A percentile compares a stretch with the other conserved stretches of the same genome.
phyloP scores from a whole-genome alignment of 2,113 vertebrate genomes.

The Colistium nudipinnis region DNA sequence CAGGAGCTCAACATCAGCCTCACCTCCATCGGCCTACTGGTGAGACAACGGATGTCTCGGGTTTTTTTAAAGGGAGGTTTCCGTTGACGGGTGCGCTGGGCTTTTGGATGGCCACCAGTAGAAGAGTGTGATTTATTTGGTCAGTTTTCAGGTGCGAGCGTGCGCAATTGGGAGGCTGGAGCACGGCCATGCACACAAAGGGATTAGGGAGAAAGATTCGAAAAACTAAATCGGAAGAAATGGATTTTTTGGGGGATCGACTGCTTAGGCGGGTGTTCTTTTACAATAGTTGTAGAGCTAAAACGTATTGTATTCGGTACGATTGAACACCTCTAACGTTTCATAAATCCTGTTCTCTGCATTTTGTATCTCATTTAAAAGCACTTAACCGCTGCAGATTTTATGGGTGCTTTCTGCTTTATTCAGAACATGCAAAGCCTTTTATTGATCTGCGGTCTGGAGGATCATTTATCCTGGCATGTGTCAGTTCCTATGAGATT shows the following conservation, averaged over 20 bases:
- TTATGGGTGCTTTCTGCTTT: slow-evolving; percentile 16
- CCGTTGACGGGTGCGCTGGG: no score
- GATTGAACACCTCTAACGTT: not conserved
- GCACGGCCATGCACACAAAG: no score
- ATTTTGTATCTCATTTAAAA: slow-evolving; percentile 28
- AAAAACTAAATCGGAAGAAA: no score
- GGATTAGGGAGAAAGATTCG: no score
- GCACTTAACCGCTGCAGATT: slow-evolving; percentile 23
- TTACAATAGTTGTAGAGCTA: not conserved
- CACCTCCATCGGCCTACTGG: slow-evolving; percentile 97
- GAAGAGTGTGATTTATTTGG: no score
- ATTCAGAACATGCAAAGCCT: slow-evolving; percentile 45
- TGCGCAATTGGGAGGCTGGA: no score
- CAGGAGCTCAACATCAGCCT: slow-evolving; percentile 99
- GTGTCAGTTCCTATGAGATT: slow-evolving; percentile 51
- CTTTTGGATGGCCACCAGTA: no score
- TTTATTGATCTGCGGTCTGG: slow-evolving; percentile 57
- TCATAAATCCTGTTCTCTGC: slow-evolving; percentile 10
- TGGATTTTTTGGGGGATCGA: no score
- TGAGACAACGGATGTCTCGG: slow-evolving; percentile 66
- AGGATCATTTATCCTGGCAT: slow-evolving; percentile 46
- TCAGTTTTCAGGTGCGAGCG: no score
- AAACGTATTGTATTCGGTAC: not conserved
- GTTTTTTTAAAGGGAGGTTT: no score
- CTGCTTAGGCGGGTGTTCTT: no score